A percentile compares a stretch with the other conserved stretches of the same genome.
These are phyloP conservation scores for Tragelaphus buxtoni DNA, from an alignment of 2,113 vertebrate genomes.

Conservation along the genomic window DNA sequence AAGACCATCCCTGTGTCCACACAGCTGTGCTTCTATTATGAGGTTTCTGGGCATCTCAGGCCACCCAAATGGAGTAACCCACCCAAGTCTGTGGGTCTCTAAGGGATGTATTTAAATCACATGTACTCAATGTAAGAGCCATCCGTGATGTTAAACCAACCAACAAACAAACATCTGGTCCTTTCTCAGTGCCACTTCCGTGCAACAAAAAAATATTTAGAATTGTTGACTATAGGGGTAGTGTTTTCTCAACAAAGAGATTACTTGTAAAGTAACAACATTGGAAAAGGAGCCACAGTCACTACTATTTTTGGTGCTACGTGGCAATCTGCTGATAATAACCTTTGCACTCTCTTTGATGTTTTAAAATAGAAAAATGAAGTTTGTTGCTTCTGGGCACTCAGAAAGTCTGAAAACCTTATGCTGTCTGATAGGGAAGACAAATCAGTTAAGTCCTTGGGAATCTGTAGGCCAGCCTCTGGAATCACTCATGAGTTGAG, in stretches of 20 bases:
- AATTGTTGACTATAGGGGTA: background rate
- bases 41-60: background rate
- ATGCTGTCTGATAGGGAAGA: background rate
- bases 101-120: background rate
- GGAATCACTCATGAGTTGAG: background rate
- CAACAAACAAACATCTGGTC: background rate
- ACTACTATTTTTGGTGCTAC: background rate
- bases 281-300: background rate
- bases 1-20: background rate
- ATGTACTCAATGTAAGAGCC: background rate
- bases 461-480: background rate
- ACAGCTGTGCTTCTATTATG: background rate
- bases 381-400: background rate
- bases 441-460: background rate
- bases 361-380: conserved; percentile 21
- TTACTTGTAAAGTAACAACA: background rate
- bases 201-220: background rate
- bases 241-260: conserved; percentile 33
- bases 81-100: background rate
- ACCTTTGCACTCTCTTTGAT: background rate
- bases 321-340: background rate
- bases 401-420: background rate
- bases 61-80: background rate
- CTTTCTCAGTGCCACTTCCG: background rate
- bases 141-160: background rate